Conservation (phyloP, 2,113 vertebrate species). For the human (Homo sapiens) region GRCh38 chr5:85890001-85890500, state of each 20-base stretch:
- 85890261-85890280: neutral
- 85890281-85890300: neutral
- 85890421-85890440: neutral
- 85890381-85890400: neutral
- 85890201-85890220: neutral
- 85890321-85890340: neutral
- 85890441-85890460: neutral
- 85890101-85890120: neutral
- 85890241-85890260: neutral
- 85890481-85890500: neutral
- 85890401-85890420: neutral
- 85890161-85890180: neutral
- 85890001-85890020: neutral
- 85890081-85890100: neutral
- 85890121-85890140: neutral
- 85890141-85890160: neutral
- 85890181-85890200: neutral
- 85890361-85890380: neutral
- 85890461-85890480: neutral
- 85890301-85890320: neutral
- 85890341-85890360: neutral
- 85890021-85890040: neutral
- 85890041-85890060: neutral
- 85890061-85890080: neutral
- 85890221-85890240: neutral